Conservation (phyloP, 2,797 vertebrate species). For the Acanthiza pusilla region DNA sequence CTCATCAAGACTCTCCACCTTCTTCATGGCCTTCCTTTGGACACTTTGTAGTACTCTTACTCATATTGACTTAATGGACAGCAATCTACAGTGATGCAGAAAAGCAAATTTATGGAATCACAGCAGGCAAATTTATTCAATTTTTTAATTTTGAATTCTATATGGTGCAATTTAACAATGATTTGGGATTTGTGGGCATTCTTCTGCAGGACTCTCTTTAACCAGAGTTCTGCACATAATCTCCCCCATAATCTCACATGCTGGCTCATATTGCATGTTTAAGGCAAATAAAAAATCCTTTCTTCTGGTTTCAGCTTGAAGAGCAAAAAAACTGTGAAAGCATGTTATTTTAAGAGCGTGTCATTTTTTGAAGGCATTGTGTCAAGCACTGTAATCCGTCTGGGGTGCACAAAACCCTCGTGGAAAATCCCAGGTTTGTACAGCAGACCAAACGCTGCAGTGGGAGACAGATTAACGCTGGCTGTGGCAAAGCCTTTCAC, state of each 20-base stretch:
- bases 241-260: neutral
- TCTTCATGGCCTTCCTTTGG: neutral
- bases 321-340: neutral
- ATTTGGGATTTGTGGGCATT: neutral
- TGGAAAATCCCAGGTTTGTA: slow-evolving; percentile 3
- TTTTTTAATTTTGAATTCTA: neutral
- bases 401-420: neutral
- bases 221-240: neutral
- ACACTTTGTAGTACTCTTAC: neutral
- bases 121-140: neutral
- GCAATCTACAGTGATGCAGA: neutral
- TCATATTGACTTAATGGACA: neutral
- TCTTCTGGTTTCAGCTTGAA: neutral
- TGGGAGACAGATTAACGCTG: neutral
- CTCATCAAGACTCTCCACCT: neutral
- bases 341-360: neutral
- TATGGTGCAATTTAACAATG: neutral
- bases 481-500: slow-evolving; percentile 4
- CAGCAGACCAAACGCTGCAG: neutral
- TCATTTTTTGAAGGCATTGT: slow-evolving; percentile 8
- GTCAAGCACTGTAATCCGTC: neutral
- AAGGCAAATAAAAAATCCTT: neutral
- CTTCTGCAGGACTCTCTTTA: neutral
- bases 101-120: neutral
- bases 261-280: neutral